phyloP scores from a whole-genome alignment of 1,140 invertebrate species.

The Penaeus vannamei region DNA sequence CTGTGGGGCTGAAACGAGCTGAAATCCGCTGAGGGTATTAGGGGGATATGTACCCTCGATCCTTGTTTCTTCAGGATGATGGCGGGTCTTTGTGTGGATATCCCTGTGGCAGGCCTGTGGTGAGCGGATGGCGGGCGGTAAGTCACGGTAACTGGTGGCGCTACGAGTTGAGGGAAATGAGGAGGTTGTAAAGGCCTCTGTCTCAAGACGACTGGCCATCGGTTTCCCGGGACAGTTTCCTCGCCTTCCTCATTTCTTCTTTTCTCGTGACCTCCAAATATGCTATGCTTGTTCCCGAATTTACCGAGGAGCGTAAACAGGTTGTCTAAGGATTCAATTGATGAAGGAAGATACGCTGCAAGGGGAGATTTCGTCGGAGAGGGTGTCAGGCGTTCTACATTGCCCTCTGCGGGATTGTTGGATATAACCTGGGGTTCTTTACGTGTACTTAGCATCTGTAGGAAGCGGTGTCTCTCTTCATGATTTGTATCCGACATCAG shows the following conservation, averaged over 20 bases:
- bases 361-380: background rate
- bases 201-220: too few relatives aligned
- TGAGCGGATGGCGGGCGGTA: background rate
- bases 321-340: slow-evolving; percentile 8
- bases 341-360: background rate
- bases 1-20: slow-evolving; percentile 31
- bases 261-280: too few relatives aligned
- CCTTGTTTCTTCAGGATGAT: slow-evolving; percentile 48
- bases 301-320: slow-evolving; percentile 1
- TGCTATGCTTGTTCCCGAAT: background rate
- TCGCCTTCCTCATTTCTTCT: too few relatives aligned
- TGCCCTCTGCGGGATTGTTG: too few relatives aligned
- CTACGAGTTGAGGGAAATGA: too few relatives aligned
- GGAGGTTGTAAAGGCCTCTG: too few relatives aligned
- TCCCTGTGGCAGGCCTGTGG: background rate
- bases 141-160: background rate
- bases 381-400: too few relatives aligned
- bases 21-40: slow-evolving; percentile 48
- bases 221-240: too few relatives aligned
- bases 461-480: too few relatives aligned
- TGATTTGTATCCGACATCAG: too few relatives aligned
- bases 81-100: slow-evolving; percentile 11
- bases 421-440: too few relatives aligned
- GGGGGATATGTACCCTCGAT: slow-evolving; percentile 5
- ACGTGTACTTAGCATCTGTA: too few relatives aligned